Conservation (phyloP, 2,797 vertebrate species). For the Myiotriccus ornatus region DNA sequence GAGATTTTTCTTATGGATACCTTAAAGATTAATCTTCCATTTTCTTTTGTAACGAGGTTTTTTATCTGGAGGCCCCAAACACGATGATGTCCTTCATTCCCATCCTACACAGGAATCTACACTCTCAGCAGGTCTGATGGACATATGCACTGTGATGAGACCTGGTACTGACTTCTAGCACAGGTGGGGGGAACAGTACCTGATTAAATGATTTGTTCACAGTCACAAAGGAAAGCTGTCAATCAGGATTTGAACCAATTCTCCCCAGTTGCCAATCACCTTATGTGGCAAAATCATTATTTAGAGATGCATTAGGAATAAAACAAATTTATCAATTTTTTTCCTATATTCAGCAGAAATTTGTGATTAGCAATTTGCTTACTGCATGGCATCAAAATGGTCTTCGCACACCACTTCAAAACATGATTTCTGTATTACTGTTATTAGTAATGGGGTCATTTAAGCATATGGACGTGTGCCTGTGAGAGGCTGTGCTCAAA, state of each 20-base stretch:
- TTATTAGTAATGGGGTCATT: background rate
- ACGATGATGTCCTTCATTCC: background rate
- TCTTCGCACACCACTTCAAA: background rate
- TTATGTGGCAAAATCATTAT: background rate
- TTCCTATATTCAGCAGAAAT: background rate
- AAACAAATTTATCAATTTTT: background rate
- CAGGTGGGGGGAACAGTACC: fast-evolving
- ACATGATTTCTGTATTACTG: background rate
- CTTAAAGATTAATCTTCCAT: background rate
- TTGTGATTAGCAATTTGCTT: background rate
- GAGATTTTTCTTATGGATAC: background rate
- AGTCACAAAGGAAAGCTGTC: background rate
- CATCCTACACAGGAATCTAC: background rate
- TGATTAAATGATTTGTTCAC: background rate
- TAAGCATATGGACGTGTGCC: background rate
- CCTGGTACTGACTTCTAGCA: background rate
- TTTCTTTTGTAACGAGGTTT: background rate
- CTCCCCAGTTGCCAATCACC: background rate
- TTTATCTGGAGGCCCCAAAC: background rate
- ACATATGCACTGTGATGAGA: background rate
- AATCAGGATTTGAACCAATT: background rate
- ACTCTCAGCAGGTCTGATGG: background rate
- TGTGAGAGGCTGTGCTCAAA: background rate
- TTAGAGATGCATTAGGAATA: background rate
- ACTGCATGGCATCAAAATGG: background rate